A percentile compares a stretch with the other conserved stretches of the same genome.
These are phyloP conservation scores for Lanistes nyassanus DNA, from an alignment of 1,140 invertebrate species.

Conservation along the genomic window DNA sequence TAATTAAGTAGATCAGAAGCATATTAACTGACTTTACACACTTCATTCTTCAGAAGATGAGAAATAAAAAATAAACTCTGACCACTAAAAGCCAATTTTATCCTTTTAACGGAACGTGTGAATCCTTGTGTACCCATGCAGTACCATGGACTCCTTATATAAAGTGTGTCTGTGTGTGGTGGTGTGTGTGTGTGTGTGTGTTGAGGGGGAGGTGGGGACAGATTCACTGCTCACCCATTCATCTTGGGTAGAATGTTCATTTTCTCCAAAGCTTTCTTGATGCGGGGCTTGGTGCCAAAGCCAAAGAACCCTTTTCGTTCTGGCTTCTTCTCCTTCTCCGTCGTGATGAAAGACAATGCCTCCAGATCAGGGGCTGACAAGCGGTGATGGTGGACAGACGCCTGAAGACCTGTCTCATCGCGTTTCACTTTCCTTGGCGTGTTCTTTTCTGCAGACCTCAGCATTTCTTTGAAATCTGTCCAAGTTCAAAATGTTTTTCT, in stretches of 20 bases:
- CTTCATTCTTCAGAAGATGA: too few relatives aligned
- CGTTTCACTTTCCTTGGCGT: conserved; percentile 49
- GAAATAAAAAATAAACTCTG: too few relatives aligned
- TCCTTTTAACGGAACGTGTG: too few relatives aligned
- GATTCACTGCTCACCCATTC: conserved; percentile 73
- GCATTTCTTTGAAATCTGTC: conserved; percentile 82
- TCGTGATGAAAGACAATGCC: conserved; percentile 35
- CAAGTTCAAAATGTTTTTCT: conserved; percentile 14
- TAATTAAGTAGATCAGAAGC: too few relatives aligned
- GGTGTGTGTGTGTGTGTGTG: too few relatives aligned
- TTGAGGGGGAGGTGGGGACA: not conserved
- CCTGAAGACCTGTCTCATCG: conserved; percentile 55
- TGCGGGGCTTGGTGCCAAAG: conserved; percentile 81
- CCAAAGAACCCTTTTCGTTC: conserved; percentile 70
- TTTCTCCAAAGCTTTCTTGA: conserved; percentile 90
- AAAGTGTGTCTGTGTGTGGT: too few relatives aligned
- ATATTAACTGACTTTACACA: too few relatives aligned
- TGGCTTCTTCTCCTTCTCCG: conserved; percentile 34
- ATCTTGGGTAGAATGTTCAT: conserved; percentile 92
- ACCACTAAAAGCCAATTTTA: too few relatives aligned
- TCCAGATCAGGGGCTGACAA: conserved; percentile 63
- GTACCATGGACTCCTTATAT: too few relatives aligned
- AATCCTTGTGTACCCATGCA: too few relatives aligned
- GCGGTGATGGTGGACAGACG: conserved; percentile 68
- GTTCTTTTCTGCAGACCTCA: conserved; percentile 83